A percentile compares a stretch with the other conserved stretches of the same genome.
Evolutionary conservation across 1,140 invertebrate species (phyloP).

Genomic region (Prorops nasuta): DNA sequence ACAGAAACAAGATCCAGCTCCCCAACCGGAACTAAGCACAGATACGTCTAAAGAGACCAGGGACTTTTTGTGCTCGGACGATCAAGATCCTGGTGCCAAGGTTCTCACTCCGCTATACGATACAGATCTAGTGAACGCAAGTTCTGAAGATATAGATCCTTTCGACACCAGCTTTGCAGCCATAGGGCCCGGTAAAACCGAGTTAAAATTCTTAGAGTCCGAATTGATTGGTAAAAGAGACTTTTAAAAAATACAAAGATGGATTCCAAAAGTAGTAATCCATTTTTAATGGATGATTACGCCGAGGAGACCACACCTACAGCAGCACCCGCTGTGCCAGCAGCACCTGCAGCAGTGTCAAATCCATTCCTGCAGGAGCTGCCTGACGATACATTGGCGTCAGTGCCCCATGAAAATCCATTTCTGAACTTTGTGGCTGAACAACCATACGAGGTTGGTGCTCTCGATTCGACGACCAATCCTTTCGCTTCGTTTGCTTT

Average conservation of each 20-base stretch:
- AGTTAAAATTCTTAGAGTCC: conserved; percentile 63
- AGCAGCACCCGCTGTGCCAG: conserved; percentile 36
- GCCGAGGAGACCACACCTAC: too few relatives aligned
- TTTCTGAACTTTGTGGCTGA: conserved; percentile 63
- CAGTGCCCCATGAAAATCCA: conserved; percentile 54
- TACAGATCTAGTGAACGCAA: conserved; percentile 12
- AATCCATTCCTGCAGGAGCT: conserved; percentile 74
- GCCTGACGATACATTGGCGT: conserved; percentile 21
- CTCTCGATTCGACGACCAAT: conserved; percentile 61
- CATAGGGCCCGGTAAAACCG: conserved; percentile 60
- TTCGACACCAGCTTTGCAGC: conserved; percentile 67
- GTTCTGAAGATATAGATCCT: conserved; percentile 60
- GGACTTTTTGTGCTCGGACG: conserved; percentile 42
- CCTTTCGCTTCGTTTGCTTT: conserved; percentile 60
- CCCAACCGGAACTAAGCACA: conserved; percentile 29
- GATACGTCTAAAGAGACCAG: conserved; percentile 22
- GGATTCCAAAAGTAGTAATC: conserved; percentile 64
- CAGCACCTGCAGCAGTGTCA: conserved; percentile 53
- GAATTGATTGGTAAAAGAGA: conserved; percentile 56
- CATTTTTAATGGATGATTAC: conserved; percentile 73
- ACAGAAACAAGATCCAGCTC: conserved; percentile 37
- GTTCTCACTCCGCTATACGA: conserved; percentile 51
- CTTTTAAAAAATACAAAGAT: conserved; percentile 46
- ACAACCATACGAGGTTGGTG: conserved; percentile 31
- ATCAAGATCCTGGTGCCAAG: conserved; percentile 40